phyloP scores from a whole-genome alignment of 1,140 invertebrate species.

The Leptinotarsa lineolata region DNA sequence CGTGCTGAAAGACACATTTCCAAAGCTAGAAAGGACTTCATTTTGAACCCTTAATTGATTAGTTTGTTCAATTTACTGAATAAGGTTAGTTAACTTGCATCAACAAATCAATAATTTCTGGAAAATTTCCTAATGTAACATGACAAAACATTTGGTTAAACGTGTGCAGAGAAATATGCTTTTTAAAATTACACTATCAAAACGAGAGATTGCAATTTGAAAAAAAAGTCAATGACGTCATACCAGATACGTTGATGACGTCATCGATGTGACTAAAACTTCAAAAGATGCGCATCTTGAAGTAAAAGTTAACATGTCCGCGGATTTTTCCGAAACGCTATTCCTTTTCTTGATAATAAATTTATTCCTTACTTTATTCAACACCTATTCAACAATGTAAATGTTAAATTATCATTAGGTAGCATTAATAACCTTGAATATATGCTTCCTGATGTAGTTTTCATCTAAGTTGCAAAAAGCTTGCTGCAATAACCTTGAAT shows the following conservation, averaged over 20 bases:
- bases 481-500: too few relatives aligned
- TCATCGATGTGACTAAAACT: neutral
- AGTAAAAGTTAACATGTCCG: too few relatives aligned
- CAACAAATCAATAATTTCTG: too few relatives aligned
- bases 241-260: neutral
- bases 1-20: too few relatives aligned
- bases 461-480: too few relatives aligned
- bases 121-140: conserved; percentile 3
- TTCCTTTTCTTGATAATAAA: conserved; percentile 1
- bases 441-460: too few relatives aligned
- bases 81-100: neutral
- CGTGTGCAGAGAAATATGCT: too few relatives aligned
- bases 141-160: neutral
- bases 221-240: neutral
- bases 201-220: neutral
- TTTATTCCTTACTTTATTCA: conserved; percentile 6
- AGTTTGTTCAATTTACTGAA: conserved; percentile 7
- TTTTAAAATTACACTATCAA: neutral
- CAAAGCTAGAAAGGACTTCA: neutral
- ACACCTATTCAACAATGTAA: too few relatives aligned
- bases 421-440: too few relatives aligned
- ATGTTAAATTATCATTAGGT: too few relatives aligned
- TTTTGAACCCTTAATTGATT: conserved; percentile 5
- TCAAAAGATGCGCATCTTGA: too few relatives aligned
- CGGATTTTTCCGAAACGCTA: too few relatives aligned